Evolutionary conservation across 2,888 invertebrate species (phyloP), one percentile per base, ranked within the genome.

Genomic region (Priocnemis perturbator): DNA sequence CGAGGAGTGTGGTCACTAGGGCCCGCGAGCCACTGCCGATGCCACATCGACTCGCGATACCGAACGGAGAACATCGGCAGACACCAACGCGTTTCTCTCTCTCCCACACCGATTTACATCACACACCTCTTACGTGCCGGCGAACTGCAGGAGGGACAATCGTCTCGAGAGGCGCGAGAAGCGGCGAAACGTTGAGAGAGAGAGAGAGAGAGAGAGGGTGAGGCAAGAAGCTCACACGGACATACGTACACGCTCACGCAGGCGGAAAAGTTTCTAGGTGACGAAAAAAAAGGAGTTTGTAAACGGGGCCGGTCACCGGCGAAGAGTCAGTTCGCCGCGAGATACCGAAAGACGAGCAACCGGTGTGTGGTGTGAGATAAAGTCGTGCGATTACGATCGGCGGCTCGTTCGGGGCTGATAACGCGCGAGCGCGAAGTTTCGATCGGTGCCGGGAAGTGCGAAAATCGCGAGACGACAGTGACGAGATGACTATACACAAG

Each of bases 21-120:
- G 70, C 74, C 74, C 64, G 68, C 81, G 77, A 79, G 74, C 73
- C 59, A 74, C 70, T 72, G 78, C 65, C 73, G 77, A 78, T 74
- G 79, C 74, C 83, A 78, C 84, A 84, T 77, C 81, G 81, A 81
- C 74, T 79, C 79, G 83, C 81, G 82, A 79, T 77, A 80, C 71
- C 83, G 79, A 60, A 79, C 71, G 74, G 81, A 76, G 65, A 80
- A 74, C 78, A 80, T 81, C 82, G 68, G 69, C 60, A 20, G 26
- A 57, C 48, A 57, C 56, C 37, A 9, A 37, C 37, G 37, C 37
- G 37, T 19, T 26, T 17, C 23, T 20, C 37, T 23, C n/a, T 58
- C 55, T 20, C 37, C 30, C 19, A 3, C 60, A 7, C 48, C 11
- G 11, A 11, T 5, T 11, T 17, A 23, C 59, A 11, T n/a, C 60